These are phyloP conservation scores for Cyclophora punctaria DNA, from an alignment of 2,888 invertebrate genomes.

Conservation along the genomic window DNA sequence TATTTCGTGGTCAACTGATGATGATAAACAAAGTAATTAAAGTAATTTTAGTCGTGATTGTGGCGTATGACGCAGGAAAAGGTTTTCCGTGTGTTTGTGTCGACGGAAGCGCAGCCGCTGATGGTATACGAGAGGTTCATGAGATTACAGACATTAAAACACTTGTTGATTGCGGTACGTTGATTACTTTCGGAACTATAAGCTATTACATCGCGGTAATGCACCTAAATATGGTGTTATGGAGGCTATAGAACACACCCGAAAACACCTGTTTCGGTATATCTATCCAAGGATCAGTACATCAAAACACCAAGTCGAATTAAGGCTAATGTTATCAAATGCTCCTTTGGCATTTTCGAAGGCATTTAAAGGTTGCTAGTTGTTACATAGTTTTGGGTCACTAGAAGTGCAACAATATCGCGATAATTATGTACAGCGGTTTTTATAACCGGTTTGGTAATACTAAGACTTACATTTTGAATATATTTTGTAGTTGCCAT, in stretches of 20 bases:
- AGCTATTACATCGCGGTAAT: slow-evolving; percentile 41
- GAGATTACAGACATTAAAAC: slow-evolving; percentile 52
- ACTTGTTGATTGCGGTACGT: slow-evolving; percentile 47
- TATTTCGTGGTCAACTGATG: slow-evolving; percentile 5
- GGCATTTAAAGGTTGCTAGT: too few species aligned
- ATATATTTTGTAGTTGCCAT: too few species aligned
- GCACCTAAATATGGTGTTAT: slow-evolving; percentile 29
- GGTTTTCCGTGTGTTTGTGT: slow-evolving; percentile 34
- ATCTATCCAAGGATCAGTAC: too few species aligned
- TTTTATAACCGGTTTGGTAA: too few species aligned
- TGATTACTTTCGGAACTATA: slow-evolving; percentile 50
- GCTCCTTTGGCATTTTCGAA: too few species aligned
- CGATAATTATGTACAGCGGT: too few species aligned
- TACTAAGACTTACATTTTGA: too few species aligned
- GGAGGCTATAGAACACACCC: slow-evolving; percentile 27
- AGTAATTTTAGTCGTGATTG: slow-evolving; percentile 37
- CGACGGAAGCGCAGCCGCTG: slow-evolving; percentile 50
- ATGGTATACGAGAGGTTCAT: slow-evolving; percentile 43
- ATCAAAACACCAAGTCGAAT: too few species aligned
- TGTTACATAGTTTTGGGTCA: too few species aligned
- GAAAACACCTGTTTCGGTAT: neutral
- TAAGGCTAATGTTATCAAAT: too few species aligned
- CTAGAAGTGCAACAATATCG: too few species aligned
- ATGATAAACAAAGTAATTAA: slow-evolving; percentile 26
- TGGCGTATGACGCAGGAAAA: slow-evolving; percentile 31